Base-by-base conservation (phyloP, 1,140 invertebrate species). In the Calycopis cecrops region DNA sequence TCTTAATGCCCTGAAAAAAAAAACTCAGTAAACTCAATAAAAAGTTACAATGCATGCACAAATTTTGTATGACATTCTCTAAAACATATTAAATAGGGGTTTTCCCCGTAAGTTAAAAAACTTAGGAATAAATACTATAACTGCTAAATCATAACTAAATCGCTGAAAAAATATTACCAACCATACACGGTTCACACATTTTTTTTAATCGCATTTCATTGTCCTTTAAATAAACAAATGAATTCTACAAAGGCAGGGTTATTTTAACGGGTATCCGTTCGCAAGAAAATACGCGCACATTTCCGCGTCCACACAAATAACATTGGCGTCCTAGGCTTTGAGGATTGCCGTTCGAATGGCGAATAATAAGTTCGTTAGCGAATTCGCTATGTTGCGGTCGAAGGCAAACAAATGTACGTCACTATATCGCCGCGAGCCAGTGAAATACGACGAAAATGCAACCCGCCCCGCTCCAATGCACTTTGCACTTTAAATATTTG, bases 291-390 rank as follows among this genome's bases (percentile, higher is more conserved):
- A 33, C 40, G 34, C 52, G 44, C 35, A 42, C 53, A 33, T 57
- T 54, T 55, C 53, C 49, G 52, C 57, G 57, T 65, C 57, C 59
- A 63, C 65, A 67, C 63, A 65, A 67, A 67, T 67, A 67, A 58
- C 59, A 28, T 37, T 51, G 40, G 40, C 40, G 55, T 52, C 48
- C 62, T 35, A 52, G 52, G 56, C 59, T 67, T 62, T 56, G 61
- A 66, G 61, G 61, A 63, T 63, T 69, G 61, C 52, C 59, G 65
- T 62, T 64, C 67, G 64, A 76, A 78, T 66, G 74, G 66, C 71
- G 71, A 76, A 79, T 76, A 79, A 75, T 79, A 79, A 79, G 73
- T 76, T 79, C 71, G 71, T 76, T 79, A 76, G 73, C 62, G 69
- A 66, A 68, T 74, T 67, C 69, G 64, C 63, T 61, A 57, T 72